Evolutionary conservation across 2,113 vertebrate genomes (phyloP).

Genomic region (Pogonocichla stellata): DNA sequence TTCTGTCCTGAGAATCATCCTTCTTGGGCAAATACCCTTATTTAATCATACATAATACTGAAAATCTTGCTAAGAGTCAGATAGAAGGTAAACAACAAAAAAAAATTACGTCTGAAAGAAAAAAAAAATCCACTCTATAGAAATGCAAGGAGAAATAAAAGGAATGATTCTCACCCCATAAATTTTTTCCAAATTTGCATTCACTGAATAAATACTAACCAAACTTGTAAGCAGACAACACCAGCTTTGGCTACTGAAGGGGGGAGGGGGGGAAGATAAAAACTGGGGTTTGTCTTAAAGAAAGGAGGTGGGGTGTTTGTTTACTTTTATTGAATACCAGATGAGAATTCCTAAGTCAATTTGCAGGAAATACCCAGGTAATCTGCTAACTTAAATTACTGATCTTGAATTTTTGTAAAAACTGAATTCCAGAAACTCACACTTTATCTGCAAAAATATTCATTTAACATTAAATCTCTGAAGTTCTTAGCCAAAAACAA

Average conservation of each 20-base stretch:
- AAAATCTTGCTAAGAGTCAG: background rate
- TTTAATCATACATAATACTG: background rate
- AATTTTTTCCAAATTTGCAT: background rate
- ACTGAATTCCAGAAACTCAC: background rate
- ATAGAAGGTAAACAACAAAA: background rate
- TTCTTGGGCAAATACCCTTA: background rate
- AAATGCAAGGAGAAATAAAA: background rate
- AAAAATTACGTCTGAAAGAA: background rate
- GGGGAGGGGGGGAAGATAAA: fast-evolving
- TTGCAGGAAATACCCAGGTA: background rate
- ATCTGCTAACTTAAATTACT: background rate
- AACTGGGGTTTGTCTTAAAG: background rate
- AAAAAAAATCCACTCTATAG: background rate
- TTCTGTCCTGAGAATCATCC: background rate
- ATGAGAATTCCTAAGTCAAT: background rate
- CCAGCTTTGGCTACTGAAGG: background rate
- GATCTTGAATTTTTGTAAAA: background rate
- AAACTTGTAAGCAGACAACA: background rate
- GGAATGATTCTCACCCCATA: fast-evolving
- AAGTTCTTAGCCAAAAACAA: background rate
- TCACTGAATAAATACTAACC: background rate
- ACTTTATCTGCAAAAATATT: background rate
- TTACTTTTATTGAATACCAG: background rate
- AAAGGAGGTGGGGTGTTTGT: background rate
- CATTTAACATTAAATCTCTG: background rate